Base-by-base conservation (phyloP, 2,113 vertebrate genomes). In the Dendropsophus ebraccatus region DNA sequence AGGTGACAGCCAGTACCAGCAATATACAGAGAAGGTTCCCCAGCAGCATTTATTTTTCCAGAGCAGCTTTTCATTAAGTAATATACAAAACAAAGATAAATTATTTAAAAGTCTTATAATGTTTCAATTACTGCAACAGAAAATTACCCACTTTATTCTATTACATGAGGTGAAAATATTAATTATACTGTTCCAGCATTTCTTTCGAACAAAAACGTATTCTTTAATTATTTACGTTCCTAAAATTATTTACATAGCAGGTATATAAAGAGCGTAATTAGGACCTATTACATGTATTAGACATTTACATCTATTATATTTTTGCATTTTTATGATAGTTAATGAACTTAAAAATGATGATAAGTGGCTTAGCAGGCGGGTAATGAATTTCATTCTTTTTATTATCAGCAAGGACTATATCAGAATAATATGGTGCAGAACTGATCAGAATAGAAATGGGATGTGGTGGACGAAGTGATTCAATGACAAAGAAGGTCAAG, bases 311-410 rank as follows among this genome's bases (percentile, higher is more conserved):
- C 1, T 9, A 75, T 84, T 84, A 84, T 84, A 84, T 60, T 60
- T 84, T 84, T 75, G 70, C 82, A 83, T 84, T 60, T 84, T 84
- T 62, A 75, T 84, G 52, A 73, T 75, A 41, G 25, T 75, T 84
- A 84, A 76, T 75, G 16, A 84, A 76, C 49, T 82, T 56, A 83
- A 80, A 81, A 73, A 72, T 82, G 49, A 60, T 30, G 45, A 82
- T 82, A 82, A 83, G 47, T 73, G 81, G 49, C 35, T 70, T 83
- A 73, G 49, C 50, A 47, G 47, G 50, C 37, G 60, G 25, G 12
- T 58, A 84, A 84, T 84, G 35, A 75, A 75, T 75, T 75, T 62
- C 23, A 37, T 25, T 72, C 47, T 45, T 52, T 54, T 41, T 47
- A 25, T 70, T 54, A 80, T 62, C 77, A 79, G 35, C 58, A 79